Conservation (phyloP, 2,113 vertebrate genomes). For the Ameiurus melas region DNA sequence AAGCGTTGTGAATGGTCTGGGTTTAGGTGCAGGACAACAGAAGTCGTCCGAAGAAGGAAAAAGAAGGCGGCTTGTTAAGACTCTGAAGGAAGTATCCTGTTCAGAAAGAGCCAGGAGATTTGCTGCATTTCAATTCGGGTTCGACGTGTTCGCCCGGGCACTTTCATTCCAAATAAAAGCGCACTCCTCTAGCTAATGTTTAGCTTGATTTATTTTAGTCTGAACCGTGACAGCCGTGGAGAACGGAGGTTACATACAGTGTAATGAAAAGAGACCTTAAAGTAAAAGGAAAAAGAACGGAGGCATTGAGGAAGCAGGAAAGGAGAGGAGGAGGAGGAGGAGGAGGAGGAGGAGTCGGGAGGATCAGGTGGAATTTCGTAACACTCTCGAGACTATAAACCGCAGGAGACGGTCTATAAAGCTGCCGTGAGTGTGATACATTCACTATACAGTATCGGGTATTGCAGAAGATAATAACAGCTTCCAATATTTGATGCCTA, state of each 20-base stretch:
- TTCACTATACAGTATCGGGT: background rate
- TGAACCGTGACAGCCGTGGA: conserved; percentile 17
- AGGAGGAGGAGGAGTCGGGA: no score
- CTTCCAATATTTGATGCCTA: background rate
- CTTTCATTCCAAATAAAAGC: background rate
- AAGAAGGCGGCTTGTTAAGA: conserved; percentile 12
- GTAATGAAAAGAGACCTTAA: conserved; percentile 17
- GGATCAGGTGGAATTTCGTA: background rate
- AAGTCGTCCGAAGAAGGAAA: background rate
- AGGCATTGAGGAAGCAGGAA: background rate
- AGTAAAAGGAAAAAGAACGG: conserved; percentile 13
- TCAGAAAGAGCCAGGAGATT: conserved; percentile 1
- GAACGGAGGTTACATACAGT: background rate
- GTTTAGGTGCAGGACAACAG: conserved; percentile 38
- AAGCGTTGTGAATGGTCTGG: conserved; percentile 2
- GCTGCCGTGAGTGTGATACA: background rate
- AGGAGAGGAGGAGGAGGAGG: background rate
- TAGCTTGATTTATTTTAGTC: conserved; percentile 7
- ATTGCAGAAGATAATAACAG: background rate
- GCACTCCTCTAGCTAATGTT: background rate
- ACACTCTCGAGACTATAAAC: background rate
- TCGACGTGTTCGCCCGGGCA: background rate
- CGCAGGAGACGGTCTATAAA: background rate
- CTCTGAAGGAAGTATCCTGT: conserved; percentile 30
- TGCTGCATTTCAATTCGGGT: conserved; percentile 12